These are phyloP conservation scores for Himalopsyche phryganea DNA, from an alignment of 1,140 invertebrate genomes.

Conservation along the genomic window DNA sequence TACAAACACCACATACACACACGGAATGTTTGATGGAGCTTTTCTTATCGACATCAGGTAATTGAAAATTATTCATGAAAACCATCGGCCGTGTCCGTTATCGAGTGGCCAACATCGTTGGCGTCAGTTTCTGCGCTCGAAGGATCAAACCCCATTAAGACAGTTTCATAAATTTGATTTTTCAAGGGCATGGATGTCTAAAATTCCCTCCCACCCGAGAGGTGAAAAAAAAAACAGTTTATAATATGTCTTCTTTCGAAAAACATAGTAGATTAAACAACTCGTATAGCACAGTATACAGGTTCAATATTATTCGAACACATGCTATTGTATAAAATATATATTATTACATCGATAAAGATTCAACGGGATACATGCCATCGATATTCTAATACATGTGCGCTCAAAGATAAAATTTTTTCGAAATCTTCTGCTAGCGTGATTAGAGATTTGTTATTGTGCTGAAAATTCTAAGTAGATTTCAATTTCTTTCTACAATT, in stretches of 20 bases:
- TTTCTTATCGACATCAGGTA: constrained; percentile 26
- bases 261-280: too few relatives aligned
- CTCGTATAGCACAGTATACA: too few relatives aligned
- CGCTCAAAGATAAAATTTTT: too few relatives aligned
- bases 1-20: neutral
- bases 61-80: neutral
- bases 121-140: neutral
- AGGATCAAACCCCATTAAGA: neutral
- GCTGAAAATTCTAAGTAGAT: too few relatives aligned
- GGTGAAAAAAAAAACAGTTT: neutral
- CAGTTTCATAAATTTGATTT: neutral
- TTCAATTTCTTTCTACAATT: too few relatives aligned
- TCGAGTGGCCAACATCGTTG: neutral
- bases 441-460: too few relatives aligned
- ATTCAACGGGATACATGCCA: too few relatives aligned
- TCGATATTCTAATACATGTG: too few relatives aligned
- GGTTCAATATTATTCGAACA: too few relatives aligned
- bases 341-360: too few relatives aligned
- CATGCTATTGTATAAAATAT: too few relatives aligned
- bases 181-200: neutral
- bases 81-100: neutral
- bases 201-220: neutral
- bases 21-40: constrained; percentile 17
- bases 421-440: too few relatives aligned
- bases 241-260: neutral